Base-by-base conservation (phyloP, 2,888 invertebrate species). In the Rugalucina vietnamica region DNA sequence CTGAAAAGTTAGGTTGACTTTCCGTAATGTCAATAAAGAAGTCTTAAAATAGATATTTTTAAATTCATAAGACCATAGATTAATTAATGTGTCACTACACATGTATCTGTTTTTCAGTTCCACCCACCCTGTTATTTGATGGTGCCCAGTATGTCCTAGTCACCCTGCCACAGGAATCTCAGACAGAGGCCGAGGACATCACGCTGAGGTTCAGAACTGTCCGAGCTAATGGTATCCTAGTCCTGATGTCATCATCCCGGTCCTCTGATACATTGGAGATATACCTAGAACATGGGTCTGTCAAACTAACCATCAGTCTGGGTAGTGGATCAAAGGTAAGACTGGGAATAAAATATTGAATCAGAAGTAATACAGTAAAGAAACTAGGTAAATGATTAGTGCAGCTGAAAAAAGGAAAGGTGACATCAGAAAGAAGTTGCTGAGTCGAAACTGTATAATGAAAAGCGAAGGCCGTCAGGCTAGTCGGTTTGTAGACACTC, bases 131-230 rank as follows among this genome's bases (percentile, higher is more conserved):
- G 85, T 97, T 96, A 92, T 97, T 98, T 93, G 98, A 98, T 93
- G 98, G 98, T 50, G 97, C 97, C 34, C 98, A 98, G 94, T 97
- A 98, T 93, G 96, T 98, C 95, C 96, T 97, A 50, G 96, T 98
- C 5, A 96, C 97, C 71, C 95, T 95, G 88, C 91, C 97, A 80
- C 96, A 97, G n/a, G 97, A 97, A 85, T 97, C 97, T 85, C 96
- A 79, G 3, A 93, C 98, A 0, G 98, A 98, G 95, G 98, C 98
- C 0, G 99, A 99, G 94, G 98, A 98, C 93, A 96, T 98, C 82
- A 96, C 97, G 60, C 96, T 99, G 74, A 96, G 98, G 77, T 98
- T 99, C 95, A 96, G 97, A 88, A 98, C 98, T 2, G 97, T 96
- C 34, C 96, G 97, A 84, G 97, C 98, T 0, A 96, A 97, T 29